Evolutionary conservation across 2,888 invertebrate genomes (phyloP).

Genomic region (Himalopsyche japonica): DNA sequence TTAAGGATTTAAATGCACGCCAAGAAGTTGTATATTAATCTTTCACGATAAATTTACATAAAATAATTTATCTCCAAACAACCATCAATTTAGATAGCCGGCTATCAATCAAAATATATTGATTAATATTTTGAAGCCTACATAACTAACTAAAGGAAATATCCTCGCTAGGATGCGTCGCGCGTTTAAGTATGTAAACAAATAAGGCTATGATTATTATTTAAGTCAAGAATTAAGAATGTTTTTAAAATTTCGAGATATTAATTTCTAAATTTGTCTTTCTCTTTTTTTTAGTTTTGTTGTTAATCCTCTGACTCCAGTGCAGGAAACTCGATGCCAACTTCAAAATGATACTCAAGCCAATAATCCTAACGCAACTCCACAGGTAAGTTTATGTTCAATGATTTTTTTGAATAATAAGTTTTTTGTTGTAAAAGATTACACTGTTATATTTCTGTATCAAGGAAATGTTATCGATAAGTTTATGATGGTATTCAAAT

Average conservation of each 20-base stretch:
- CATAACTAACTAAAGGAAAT: neutral
- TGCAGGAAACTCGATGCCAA: slow-evolving; percentile 88
- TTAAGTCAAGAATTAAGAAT: too few relatives aligned
- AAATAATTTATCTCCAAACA: neutral
- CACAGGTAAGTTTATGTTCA: slow-evolving; percentile 57
- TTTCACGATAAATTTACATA: neutral
- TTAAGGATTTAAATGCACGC: too few relatives aligned
- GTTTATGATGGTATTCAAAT: too few relatives aligned
- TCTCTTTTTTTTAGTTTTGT: slow-evolving; percentile 74
- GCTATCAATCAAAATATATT: neutral
- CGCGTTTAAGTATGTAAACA: too few relatives aligned
- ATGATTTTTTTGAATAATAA: too few relatives aligned
- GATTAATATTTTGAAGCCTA: neutral
- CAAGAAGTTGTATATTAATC: too few relatives aligned
- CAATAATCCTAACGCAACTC: slow-evolving; percentile 82
- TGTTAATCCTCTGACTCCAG: slow-evolving; percentile 86
- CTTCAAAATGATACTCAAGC: slow-evolving; percentile 92
- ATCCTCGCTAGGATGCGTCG: neutral
- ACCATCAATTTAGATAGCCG: neutral
- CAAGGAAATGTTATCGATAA: too few relatives aligned
- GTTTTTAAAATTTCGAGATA: too few relatives aligned
- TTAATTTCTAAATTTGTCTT: neutral
- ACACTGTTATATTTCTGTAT: too few relatives aligned
- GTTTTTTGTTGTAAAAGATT: too few relatives aligned
- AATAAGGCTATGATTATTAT: neutral